Percentiles rank a stretch among this genome's conserved stretches.
These are phyloP conservation scores for Apocrypta bakeri DNA, from an alignment of 1,140 invertebrate genomes.

Conservation along the genomic window DNA sequence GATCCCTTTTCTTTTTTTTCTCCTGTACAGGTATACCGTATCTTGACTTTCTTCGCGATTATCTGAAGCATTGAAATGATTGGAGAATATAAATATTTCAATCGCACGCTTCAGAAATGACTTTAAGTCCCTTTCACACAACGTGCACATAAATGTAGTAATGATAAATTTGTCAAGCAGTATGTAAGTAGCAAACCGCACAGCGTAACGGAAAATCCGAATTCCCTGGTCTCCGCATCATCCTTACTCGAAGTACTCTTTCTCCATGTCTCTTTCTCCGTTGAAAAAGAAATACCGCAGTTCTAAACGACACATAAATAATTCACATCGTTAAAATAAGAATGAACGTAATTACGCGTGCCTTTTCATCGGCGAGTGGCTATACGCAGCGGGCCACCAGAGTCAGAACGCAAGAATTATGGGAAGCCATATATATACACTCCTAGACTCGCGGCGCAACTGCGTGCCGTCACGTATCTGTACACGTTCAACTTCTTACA, in stretches of 20 bases:
- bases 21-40: no score
- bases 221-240: neutral
- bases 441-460: constrained; percentile 35
- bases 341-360: constrained; percentile 6
- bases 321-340: neutral
- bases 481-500: neutral
- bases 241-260: neutral
- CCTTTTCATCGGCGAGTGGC: constrained; percentile 14
- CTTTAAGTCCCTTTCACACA: no score
- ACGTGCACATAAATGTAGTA: no score
- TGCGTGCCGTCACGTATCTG: constrained; percentile 67
- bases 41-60: no score
- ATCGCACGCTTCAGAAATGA: no score
- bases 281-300: neutral
- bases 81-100: no score
- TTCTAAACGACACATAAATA: neutral
- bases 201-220: neutral
- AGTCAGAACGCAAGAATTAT: constrained; percentile 45
- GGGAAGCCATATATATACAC: constrained; percentile 8
- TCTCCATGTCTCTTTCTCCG: neutral
- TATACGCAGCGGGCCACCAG: neutral
- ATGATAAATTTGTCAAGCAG: no score
- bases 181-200: no score
- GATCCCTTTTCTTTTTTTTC: neutral
- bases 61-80: no score